Base-by-base conservation (phyloP, 1,140 invertebrate genomes). In the Caenorhabditis briggsae region DNA sequence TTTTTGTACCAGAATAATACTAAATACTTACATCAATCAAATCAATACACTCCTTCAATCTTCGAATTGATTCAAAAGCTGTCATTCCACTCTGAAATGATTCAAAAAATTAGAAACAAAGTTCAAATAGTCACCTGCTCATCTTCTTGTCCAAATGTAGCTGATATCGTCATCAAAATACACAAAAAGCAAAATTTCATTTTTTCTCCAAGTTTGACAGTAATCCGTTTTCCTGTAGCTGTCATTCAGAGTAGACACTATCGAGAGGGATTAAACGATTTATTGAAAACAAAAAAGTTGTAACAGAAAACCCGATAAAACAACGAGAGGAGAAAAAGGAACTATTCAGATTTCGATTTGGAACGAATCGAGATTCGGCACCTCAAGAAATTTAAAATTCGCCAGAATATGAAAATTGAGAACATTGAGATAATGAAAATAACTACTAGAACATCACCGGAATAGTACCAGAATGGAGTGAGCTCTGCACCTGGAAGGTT, bases 401-500 rank as follows among this genome's bases (percentile, higher is more conserved):
- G 53, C 46, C 43, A 78, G 20, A 50, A 7, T 3, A 50, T 20
- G 7, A 53, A 25, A 3, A 78, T 23, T 20, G 46, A 50, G 23
- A 11, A 1, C 9, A n/a, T 78, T 8, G 53, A 18, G 70, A 48
- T 33, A 6, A 74, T 0, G 16, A 85, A 11, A 33, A 33, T 14
- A 20, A 56, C 41, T 5, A 74, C 8, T 20, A 85, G 20, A 1
- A 78, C 33, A 85, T 85, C 84, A 0, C 20, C 23, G 23, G 59
- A 64, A 53, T 85, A 85, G 23, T 85, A 85, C 46, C 61, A 59
- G 20, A 85, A 85, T 55, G 65, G 33, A 25, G 46, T 50, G 25
- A 85, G 33, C 41, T 85, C 84, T 20, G 84, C 46, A 12, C 65
- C 84, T 0, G 58, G 61, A 18, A 85, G 65, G 48, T 85, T 85